phyloP scores from a whole-genome alignment of 2,888 invertebrate species.

The Lamproptera curius region DNA sequence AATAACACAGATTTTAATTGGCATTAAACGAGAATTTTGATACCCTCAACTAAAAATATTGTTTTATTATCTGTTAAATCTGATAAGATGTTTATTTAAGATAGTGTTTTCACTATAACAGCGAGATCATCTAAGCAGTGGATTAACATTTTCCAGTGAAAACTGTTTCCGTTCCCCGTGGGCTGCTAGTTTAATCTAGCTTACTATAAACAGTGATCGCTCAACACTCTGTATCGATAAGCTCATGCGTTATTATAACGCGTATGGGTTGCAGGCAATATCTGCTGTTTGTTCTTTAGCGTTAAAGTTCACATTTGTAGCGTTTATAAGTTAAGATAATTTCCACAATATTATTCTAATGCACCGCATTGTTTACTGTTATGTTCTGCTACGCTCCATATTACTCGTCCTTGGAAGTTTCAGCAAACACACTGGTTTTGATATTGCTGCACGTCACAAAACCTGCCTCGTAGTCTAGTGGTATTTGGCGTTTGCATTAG shows the following conservation, averaged over 20 bases:
- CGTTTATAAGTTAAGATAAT: slow-evolving; percentile 13
- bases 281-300: neutral
- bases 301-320: neutral
- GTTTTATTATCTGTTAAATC: too few relatives aligned
- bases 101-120: too few relatives aligned
- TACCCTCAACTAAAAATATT: too few relatives aligned
- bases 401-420: slow-evolving; percentile 8
- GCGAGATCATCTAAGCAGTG: too few relatives aligned
- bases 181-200: neutral
- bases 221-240: neutral
- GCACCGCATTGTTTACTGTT: slow-evolving; percentile 14
- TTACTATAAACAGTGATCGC: neutral
- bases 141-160: neutral
- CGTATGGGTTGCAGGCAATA: neutral
- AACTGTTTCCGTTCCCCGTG: neutral
- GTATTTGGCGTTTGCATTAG: too few relatives aligned
- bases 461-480: too few relatives aligned
- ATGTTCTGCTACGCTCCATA: slow-evolving; percentile 7
- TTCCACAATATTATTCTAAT: slow-evolving; percentile 7
- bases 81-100: too few relatives aligned
- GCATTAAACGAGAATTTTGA: too few relatives aligned
- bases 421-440: slow-evolving; percentile 3
- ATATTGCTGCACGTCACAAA: slow-evolving; percentile 2
- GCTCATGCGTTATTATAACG: neutral
- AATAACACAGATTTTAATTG: too few relatives aligned